Conservation (phyloP, 2,797 vertebrate genomes). For the Trematomus bernacchii region DNA sequence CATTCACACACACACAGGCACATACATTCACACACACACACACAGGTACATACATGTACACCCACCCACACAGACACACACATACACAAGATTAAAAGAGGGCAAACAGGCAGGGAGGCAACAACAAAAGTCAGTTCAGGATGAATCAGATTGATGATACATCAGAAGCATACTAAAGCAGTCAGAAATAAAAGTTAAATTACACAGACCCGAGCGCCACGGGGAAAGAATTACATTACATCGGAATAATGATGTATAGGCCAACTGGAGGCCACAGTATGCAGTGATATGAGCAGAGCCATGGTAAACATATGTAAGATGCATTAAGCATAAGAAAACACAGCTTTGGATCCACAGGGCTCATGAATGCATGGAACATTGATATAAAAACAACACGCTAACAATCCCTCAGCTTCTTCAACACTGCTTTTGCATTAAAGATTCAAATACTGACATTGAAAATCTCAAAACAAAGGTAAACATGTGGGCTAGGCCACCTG, state of each 20-base stretch:
- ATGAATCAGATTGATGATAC: slow-evolving; percentile 78
- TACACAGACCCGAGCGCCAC: slow-evolving; percentile 53
- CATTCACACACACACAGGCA: neutral
- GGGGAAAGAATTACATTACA: slow-evolving; percentile 56
- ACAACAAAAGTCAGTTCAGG: slow-evolving; percentile 63
- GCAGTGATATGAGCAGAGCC: slow-evolving; percentile 32
- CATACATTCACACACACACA: neutral
- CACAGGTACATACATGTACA: neutral
- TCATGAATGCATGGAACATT: slow-evolving; percentile 38
- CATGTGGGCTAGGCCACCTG: slow-evolving; percentile 62
- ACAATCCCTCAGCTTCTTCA: slow-evolving; percentile 33
- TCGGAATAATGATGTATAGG: slow-evolving; percentile 69
- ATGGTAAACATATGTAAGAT: slow-evolving; percentile 41
- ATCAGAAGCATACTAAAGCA: slow-evolving; percentile 71
- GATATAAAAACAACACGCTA: slow-evolving; percentile 47
- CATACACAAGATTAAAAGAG: slow-evolving; percentile 50
- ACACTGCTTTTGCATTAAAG: slow-evolving; percentile 39
- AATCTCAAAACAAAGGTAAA: slow-evolving; percentile 61
- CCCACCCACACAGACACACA: slow-evolving; percentile 19
- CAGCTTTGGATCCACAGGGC: slow-evolving; percentile 21
- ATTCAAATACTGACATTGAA: slow-evolving; percentile 58
- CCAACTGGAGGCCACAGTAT: slow-evolving; percentile 43
- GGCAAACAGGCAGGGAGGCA: slow-evolving; percentile 54
- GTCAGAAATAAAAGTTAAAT: slow-evolving; percentile 71
- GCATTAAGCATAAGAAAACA: slow-evolving; percentile 25